These are phyloP conservation scores for Leptinotarsa texana DNA, from an alignment of 1,140 invertebrate species.

Conservation along the genomic window DNA sequence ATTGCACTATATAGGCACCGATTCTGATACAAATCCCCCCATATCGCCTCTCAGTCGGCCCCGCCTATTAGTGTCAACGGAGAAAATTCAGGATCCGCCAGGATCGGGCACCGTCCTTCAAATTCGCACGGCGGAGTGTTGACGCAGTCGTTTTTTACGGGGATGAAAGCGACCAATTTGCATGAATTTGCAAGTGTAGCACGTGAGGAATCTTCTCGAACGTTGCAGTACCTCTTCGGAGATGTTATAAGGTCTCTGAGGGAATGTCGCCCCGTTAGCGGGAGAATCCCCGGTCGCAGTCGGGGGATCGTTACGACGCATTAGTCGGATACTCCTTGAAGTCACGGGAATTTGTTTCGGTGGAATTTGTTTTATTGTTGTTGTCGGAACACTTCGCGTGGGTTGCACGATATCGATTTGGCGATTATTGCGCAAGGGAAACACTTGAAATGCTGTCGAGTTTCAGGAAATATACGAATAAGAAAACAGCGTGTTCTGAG, in stretches of 20 bases:
- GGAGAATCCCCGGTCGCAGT: slow-evolving; percentile 4
- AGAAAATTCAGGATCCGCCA: neutral
- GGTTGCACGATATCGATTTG: neutral
- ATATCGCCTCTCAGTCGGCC: too few relatives aligned
- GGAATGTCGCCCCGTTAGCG: slow-evolving; percentile 16
- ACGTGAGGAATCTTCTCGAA: slow-evolving; percentile 19
- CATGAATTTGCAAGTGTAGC: slow-evolving; percentile 25
- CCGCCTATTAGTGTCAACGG: too few relatives aligned
- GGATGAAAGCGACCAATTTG: slow-evolving; percentile 16
- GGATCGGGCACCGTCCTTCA: slow-evolving; percentile 16
- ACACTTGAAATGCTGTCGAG: too few relatives aligned
- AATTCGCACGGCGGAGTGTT: slow-evolving; percentile 7
- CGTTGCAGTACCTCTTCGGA: slow-evolving; percentile 15
- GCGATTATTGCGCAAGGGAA: neutral
- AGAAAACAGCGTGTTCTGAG: too few relatives aligned
- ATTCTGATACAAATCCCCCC: too few relatives aligned
- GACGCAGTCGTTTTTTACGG: slow-evolving; percentile 11
- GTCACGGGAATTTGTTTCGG: neutral
- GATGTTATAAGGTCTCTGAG: slow-evolving; percentile 16
- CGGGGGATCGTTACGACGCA: slow-evolving; percentile 5
- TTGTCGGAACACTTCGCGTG: neutral
- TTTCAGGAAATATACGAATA: too few relatives aligned
- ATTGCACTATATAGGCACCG: too few relatives aligned
- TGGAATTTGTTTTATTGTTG: neutral
- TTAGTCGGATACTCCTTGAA: neutral